These are phyloP conservation scores for Melanitta fusca DNA, from an alignment of 2,797 vertebrate species.

Conservation along the genomic window DNA sequence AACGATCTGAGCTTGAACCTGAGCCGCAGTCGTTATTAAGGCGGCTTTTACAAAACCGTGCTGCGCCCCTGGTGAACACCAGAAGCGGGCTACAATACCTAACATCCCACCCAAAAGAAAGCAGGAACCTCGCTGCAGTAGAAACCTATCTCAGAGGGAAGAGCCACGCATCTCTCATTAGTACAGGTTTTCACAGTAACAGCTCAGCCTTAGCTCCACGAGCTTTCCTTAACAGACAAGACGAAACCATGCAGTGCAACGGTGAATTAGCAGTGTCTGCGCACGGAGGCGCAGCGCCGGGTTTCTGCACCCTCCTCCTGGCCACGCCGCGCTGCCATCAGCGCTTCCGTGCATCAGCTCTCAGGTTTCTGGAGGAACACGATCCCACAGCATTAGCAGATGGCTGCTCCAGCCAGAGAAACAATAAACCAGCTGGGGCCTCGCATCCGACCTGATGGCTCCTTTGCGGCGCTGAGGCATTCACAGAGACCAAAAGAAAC, in stretches of 20 bases:
- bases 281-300: neutral
- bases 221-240: neutral
- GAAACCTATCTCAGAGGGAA: neutral
- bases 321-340: neutral
- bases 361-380: slow-evolving; percentile 17
- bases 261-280: neutral
- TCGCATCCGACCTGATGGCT: slow-evolving; percentile 22
- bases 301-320: neutral
- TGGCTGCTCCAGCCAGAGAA: slow-evolving; percentile 2
- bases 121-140: fast-evolving
- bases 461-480: slow-evolving; percentile 4
- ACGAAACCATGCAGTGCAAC: fast-evolving
- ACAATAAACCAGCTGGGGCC: neutral
- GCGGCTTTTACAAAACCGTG: fast-evolving
- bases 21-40: fast-evolving
- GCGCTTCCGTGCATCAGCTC: neutral
- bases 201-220: neutral
- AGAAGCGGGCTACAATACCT: fast-evolving
- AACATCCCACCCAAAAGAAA: fast-evolving
- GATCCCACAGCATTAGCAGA: neutral
- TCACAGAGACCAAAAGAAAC: fast-evolving
- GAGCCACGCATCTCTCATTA: fast-evolving
- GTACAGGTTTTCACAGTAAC: fast-evolving
- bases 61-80: fast-evolving
- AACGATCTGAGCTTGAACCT: neutral